phyloP scores from a whole-genome alignment of 2,888 invertebrate genomes.

The Sarcophaga subvicina region DNA sequence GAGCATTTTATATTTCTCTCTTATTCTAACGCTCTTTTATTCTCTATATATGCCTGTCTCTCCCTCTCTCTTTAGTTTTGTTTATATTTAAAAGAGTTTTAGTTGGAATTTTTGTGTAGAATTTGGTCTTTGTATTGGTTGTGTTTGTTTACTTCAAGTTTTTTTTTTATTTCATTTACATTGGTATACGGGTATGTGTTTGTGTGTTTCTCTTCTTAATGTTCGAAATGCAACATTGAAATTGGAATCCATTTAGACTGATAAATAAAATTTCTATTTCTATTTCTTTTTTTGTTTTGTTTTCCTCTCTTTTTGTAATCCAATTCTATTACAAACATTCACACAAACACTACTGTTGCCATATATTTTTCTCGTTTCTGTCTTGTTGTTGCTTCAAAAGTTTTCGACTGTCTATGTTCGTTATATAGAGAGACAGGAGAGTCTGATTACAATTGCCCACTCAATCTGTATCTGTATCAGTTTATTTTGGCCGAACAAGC shows the following conservation, averaged over 20 bases:
- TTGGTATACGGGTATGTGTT: not conserved
- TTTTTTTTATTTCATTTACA: not conserved
- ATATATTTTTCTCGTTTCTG: not conserved
- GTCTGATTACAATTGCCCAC: not conserved
- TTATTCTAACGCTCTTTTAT: not conserved
- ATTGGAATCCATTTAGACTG: constrained; percentile 31
- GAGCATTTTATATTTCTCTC: not conserved
- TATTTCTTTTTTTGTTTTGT: not conserved
- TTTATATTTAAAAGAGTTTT: not conserved
- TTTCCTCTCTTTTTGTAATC: not conserved
- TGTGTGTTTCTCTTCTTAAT: not conserved
- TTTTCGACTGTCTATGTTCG: not conserved
- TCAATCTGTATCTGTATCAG: not conserved
- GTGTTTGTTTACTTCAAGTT: not conserved
- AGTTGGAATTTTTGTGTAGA: not conserved
- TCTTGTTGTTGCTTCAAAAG: not conserved
- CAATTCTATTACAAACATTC: not conserved
- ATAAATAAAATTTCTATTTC: constrained; percentile 27
- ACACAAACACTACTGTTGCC: not conserved
- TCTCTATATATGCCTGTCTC: no score
- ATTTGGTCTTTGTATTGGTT: not conserved
- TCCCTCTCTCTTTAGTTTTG: no score
- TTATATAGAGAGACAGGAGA: not conserved
- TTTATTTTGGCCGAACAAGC: not conserved
- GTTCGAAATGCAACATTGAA: constrained; percentile 29